Percentiles rank a stretch among this genome's conserved stretches.
phyloP scores from a whole-genome alignment of 2,888 invertebrate species.

The Dione vanillae region DNA sequence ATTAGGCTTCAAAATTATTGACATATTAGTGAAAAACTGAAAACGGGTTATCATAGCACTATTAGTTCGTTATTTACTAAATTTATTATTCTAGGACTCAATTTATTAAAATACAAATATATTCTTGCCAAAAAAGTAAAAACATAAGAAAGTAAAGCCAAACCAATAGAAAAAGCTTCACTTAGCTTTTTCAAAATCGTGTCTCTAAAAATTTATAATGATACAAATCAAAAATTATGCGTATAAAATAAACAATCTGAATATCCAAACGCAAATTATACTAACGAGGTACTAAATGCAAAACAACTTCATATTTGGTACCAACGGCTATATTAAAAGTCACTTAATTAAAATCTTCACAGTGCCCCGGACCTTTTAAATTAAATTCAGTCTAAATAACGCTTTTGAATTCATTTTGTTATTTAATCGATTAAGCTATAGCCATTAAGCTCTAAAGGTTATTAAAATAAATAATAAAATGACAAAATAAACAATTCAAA shows the following conservation, averaged over 20 bases:
- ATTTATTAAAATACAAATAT: too few relatives aligned
- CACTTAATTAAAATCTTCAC: background rate
- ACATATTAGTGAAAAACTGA: too few relatives aligned
- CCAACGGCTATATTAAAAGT: background rate
- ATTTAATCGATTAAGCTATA: conserved; percentile 21
- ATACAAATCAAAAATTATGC: background rate
- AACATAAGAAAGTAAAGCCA: too few relatives aligned
- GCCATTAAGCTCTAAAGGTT: conserved; percentile 14
- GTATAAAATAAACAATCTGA: background rate
- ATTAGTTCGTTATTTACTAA: too few relatives aligned
- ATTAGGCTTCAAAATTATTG: too few relatives aligned
- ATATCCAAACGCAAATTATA: conserved; percentile 6
- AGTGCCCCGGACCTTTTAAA: conserved; percentile 19
- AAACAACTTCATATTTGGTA: conserved; percentile 13
- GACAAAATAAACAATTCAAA: background rate
- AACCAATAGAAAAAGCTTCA: too few relatives aligned
- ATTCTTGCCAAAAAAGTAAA: too few relatives aligned
- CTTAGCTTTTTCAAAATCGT: too few relatives aligned
- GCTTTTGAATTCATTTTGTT: conserved; percentile 23
- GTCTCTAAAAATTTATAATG: too few relatives aligned
- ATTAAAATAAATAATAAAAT: conserved; percentile 17
- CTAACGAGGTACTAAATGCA: background rate
- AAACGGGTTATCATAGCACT: too few relatives aligned
- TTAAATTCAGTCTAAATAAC: conserved; percentile 13
- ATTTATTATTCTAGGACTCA: too few relatives aligned